A percentile compares a stretch with the other conserved stretches of the same genome.
Conservation (phyloP, 2,113 vertebrate genomes). For the Triplophysa dalaica region DNA sequence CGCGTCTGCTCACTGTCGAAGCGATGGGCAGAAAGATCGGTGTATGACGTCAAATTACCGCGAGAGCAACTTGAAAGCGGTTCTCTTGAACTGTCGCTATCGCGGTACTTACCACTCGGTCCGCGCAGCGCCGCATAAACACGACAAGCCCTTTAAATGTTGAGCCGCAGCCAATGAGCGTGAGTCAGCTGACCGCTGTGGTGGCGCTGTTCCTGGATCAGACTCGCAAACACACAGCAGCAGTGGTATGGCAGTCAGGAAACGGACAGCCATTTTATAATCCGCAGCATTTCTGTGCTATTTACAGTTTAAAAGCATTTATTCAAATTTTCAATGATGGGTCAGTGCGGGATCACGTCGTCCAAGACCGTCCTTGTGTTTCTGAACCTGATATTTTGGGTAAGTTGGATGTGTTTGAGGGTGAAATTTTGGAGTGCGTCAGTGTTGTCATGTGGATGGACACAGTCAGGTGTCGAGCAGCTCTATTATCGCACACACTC, state of each 20-base stretch:
- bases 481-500: not conserved
- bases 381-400: conserved; percentile 97
- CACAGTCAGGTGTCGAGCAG: conserved; percentile 2
- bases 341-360: conserved; percentile 93
- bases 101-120: no score
- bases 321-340: conserved; percentile 59
- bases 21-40: no score
- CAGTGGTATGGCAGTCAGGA: conserved; percentile 32
- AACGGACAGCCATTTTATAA: conserved; percentile 54
- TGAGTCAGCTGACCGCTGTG: conserved; percentile 11
- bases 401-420: conserved; percentile 55
- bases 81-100: no score
- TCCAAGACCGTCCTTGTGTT: conserved; percentile 97
- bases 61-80: no score
- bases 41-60: no score
- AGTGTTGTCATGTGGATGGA: conserved; percentile 27
- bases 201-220: conserved; percentile 48
- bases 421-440: conserved; percentile 47
- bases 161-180: conserved; percentile 10
- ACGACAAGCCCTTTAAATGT: no score
- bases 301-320: not conserved
- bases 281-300: conserved; percentile 4
- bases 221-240: not conserved
- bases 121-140: no score
- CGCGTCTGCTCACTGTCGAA: no score